Conservation (phyloP, 1,140 invertebrate species). For the Drosophila lacteicornis region DNA sequence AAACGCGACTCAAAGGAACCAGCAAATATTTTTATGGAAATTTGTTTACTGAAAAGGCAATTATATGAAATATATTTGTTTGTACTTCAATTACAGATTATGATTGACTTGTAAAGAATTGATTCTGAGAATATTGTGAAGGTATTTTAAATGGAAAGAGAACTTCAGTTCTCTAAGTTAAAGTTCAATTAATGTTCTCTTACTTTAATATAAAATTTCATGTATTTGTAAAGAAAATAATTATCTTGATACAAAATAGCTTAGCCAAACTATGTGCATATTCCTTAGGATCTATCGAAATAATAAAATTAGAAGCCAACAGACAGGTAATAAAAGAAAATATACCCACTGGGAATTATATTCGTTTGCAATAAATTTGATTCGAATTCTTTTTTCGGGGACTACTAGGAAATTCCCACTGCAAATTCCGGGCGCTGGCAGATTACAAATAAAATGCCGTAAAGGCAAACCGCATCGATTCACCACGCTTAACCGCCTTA, state of each 20-base stretch:
- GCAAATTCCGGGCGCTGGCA: constrained; percentile 6
- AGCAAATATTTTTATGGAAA: not conserved
- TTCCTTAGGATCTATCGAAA: not conserved
- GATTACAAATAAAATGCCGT: constrained; percentile 43
- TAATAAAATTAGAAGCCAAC: not conserved
- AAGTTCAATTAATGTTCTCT: not conserved
- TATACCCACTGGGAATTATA: not conserved
- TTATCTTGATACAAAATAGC: not conserved
- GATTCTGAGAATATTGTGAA: not conserved
- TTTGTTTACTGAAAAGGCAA: not conserved
- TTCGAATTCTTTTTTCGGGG: not conserved
- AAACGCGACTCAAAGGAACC: not conserved
- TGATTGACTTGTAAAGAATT: constrained; percentile 16
- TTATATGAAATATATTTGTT: not conserved
- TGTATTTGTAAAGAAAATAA: not conserved
- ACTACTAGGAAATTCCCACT: constrained; percentile 24
- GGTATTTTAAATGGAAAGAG: too few species aligned
- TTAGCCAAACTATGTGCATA: too few species aligned
- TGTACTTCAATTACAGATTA: constrained; percentile 5
- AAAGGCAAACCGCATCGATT: constrained; percentile 36
- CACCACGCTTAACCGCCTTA: constrained; percentile 44
- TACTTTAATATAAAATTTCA: not conserved
- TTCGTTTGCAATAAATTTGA: constrained; percentile 9
- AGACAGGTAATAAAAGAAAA: not conserved
- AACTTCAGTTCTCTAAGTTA: too few species aligned